Conservation (phyloP, 2,797 vertebrate species). For the Sternotherus odoratus region DNA sequence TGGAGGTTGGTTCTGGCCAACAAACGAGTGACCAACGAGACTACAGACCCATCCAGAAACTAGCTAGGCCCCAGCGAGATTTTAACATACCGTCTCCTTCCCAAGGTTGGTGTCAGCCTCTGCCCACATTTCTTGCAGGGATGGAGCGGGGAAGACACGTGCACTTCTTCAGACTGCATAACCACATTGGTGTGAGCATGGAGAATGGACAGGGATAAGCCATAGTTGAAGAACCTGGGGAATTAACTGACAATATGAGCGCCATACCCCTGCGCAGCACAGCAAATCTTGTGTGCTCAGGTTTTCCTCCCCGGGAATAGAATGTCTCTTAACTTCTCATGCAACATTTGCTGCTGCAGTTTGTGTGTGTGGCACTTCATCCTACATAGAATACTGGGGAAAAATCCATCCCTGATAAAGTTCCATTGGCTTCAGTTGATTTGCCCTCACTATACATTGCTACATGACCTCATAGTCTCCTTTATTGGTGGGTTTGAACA, state of each 20-base stretch:
- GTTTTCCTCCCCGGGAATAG: not conserved
- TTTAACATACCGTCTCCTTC: not conserved
- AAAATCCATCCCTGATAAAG: not conserved
- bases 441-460: not conserved
- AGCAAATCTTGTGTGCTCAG: not conserved
- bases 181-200: not conserved
- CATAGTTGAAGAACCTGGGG: not conserved
- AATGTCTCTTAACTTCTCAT: not conserved
- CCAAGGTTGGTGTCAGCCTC: rapidly evolving
- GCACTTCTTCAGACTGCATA: not conserved
- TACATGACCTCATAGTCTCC: not conserved
- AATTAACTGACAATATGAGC: not conserved
- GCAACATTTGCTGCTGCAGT: not conserved
- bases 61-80: no score
- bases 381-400: not conserved
- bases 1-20: no score
- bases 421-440: not conserved
- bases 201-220: not conserved
- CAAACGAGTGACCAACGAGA: no score
- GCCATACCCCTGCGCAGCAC: not conserved
- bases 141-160: not conserved
- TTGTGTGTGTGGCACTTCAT: not conserved
- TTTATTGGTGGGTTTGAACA: not conserved
- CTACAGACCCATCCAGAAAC: no score
- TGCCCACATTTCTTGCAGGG: not conserved